Evolutionary conservation across 1,140 invertebrate genomes (phyloP), one percentile per base, ranked within the genome.

Genomic region (Nasonia vitripennis): DNA sequence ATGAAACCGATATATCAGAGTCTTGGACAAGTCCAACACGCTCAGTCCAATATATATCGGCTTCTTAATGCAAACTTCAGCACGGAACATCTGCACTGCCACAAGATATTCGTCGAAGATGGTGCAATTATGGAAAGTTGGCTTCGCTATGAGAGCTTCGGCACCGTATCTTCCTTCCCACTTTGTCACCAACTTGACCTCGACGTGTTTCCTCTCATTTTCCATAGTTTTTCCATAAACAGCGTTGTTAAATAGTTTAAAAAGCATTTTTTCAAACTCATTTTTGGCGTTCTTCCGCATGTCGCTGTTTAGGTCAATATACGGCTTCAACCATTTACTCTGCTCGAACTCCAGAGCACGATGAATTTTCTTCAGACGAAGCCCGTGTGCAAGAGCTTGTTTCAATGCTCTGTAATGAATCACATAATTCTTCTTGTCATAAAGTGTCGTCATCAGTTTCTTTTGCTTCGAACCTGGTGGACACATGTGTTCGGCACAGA

Each of bases 281-380:
- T 34, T 34, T 34, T 34, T 34, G 5, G 34, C 34, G 34, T 34
- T 77, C 20, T 20, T 89, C 89, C 84, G 89, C 92, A 79, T 78
- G 90, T 6, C 41, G 12, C 90, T 93, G 89, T 93, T 94, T 48
- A 92, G 85, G 67, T 93, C 91, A 41, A 93, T 92, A 85, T 93
- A 94, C 2, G 87, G 11, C 87, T 91, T 89, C 14, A 94, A 81
- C 90, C 90, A 94, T 78, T 67, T 9, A 37, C 70, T 81, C 88
- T 94, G 92, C 67, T 90, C 86, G 87, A 94, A 94, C 88, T 88
- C 81, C 71, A 91, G 87, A 89, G 91, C 88, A 86, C 89, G 34
- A 5, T 34, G 34, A 34, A 34, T 34, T 34, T 34, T 34, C 34
- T 34, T 34, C 34, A 34, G 34, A 34, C 34, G 34, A 34, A 34